Conservation (phyloP, 2,113 vertebrate genomes). For the Phyllostomus discolor region DNA sequence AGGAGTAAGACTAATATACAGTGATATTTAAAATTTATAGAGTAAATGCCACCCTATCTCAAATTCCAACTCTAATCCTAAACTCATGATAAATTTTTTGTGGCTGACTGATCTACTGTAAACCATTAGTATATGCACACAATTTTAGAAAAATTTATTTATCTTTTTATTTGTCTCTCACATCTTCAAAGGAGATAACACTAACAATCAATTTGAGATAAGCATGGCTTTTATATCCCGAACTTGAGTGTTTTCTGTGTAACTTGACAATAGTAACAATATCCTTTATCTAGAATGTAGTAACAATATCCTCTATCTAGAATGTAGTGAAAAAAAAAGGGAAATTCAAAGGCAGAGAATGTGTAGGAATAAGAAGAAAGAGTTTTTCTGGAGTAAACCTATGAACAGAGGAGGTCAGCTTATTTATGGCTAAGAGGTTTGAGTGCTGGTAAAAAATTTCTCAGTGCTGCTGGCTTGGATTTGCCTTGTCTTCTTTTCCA, state of each 20-base stretch:
- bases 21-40: slow-evolving; percentile 21
- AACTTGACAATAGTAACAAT: slow-evolving; percentile 14
- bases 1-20: background rate
- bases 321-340: background rate
- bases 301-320: background rate
- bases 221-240: slow-evolving; percentile 5
- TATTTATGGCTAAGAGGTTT: slow-evolving; percentile 58
- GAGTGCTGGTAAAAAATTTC: slow-evolving; percentile 77
- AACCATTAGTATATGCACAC: background rate
- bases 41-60: background rate
- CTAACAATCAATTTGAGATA: background rate
- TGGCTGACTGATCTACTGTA: background rate
- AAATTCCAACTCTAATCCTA: background rate
- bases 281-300: background rate
- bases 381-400: slow-evolving; percentile 20
- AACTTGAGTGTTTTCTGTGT: background rate
- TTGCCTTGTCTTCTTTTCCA: slow-evolving; percentile 85
- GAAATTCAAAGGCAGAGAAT: background rate
- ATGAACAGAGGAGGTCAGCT: slow-evolving; percentile 47
- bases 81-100: slow-evolving; percentile 12
- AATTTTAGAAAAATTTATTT: background rate
- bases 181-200: background rate
- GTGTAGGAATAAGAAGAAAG: background rate
- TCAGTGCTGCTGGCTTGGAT: slow-evolving; percentile 77
- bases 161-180: background rate